Percentiles rank a stretch among this genome's conserved stretches.
phyloP scores from a whole-genome alignment of 2,113 vertebrate species.

The Nestor notabilis region DNA sequence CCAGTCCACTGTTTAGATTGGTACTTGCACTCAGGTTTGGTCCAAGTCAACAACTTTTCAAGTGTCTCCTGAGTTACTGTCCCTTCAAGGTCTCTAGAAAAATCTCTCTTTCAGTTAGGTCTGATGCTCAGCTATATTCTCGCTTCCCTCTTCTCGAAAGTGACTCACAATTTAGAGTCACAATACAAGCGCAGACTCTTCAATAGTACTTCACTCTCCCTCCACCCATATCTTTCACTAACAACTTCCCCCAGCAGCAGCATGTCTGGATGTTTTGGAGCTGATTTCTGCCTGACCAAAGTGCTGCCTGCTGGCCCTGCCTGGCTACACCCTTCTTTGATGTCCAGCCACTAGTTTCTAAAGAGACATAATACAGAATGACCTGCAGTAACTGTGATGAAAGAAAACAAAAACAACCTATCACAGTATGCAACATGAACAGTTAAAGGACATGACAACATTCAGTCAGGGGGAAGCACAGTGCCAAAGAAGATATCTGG shows the following conservation, averaged over 20 bases:
- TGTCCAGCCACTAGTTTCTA: not conserved
- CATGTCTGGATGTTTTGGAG: accelerated
- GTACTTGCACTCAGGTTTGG: not conserved
- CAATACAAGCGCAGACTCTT: not conserved
- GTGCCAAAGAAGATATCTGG: not conserved
- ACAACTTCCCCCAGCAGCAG: not conserved
- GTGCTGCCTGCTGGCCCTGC: not conserved
- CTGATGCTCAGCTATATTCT: not conserved
- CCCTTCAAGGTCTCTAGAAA: not conserved
- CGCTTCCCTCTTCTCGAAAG: not conserved
- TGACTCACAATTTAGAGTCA: not conserved
- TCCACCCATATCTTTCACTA: not conserved
- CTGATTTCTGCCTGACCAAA: not conserved
- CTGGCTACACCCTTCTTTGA: not conserved
- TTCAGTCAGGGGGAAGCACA: not conserved
- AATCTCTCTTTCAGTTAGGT: not conserved
- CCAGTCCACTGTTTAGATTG: not conserved
- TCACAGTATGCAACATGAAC: not conserved
- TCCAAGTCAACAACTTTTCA: not conserved
- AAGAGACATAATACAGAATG: not conserved
- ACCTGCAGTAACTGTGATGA: not conserved
- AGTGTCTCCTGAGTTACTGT: not conserved
- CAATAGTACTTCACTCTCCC: not conserved
- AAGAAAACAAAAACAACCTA: not conserved
- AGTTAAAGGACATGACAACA: not conserved